phyloP scores from a whole-genome alignment of 2,113 vertebrate genomes.

The Chinchilla lanigera region DNA sequence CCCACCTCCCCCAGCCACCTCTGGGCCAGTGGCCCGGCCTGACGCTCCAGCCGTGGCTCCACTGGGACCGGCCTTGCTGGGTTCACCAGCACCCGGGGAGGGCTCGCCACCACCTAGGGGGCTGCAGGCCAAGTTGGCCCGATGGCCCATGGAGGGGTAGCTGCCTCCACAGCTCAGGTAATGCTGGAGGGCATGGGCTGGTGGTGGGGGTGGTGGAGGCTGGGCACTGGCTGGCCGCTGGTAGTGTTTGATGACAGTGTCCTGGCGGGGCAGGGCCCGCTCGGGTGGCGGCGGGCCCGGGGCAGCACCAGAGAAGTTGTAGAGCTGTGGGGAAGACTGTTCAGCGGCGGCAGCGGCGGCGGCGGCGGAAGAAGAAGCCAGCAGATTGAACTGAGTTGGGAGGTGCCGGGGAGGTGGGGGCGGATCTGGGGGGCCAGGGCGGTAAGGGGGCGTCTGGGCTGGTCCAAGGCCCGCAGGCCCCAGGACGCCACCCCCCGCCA shows the following conservation, averaged over 20 bases:
- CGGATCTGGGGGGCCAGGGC: slow-evolving; percentile 87
- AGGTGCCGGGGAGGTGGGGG: slow-evolving; percentile 91
- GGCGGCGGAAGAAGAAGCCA: slow-evolving; percentile 93
- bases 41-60: slow-evolving; percentile 81
- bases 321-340: slow-evolving; percentile 91
- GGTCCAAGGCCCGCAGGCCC: slow-evolving; percentile 86
- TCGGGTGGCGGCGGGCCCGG: slow-evolving; percentile 89
- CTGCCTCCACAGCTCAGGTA: slow-evolving; percentile 95
- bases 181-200: slow-evolving; percentile 94
- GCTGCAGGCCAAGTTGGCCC: slow-evolving; percentile 92
- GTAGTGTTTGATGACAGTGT: slow-evolving; percentile 98
- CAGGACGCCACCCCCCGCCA: slow-evolving; percentile 83
- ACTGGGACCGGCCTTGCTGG: slow-evolving; percentile 82
- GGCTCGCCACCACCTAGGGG: slow-evolving; percentile 93
- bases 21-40: slow-evolving; percentile 86
- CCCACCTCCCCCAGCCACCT: slow-evolving; percentile 88
- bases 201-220: slow-evolving; percentile 87
- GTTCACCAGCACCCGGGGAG: slow-evolving; percentile 88
- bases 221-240: slow-evolving; percentile 93
- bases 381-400: slow-evolving; percentile 95
- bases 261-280: slow-evolving; percentile 92
- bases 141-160: slow-evolving; percentile 92
- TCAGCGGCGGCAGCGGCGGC: slow-evolving; percentile 83
- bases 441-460: slow-evolving; percentile 90
- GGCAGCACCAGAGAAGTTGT: slow-evolving; percentile 94